A percentile compares a stretch with the other conserved stretches of the same genome.
Evolutionary conservation across 2,797 vertebrate genomes (phyloP).

Genomic region (Thripadectes ignobilis): DNA sequence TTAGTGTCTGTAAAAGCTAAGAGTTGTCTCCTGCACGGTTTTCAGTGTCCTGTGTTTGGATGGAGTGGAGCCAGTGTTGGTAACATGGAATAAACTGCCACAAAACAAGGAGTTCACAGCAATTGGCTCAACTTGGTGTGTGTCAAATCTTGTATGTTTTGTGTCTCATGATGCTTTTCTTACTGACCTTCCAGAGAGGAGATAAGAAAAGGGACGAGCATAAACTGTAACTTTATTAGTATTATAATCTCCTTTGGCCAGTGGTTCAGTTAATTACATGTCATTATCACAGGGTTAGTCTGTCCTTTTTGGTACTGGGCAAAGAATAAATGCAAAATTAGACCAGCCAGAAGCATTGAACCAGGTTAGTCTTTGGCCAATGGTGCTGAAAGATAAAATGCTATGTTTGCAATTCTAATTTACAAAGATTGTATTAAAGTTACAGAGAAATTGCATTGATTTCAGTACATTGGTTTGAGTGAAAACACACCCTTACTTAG

Average conservation of each 20-base stretch:
- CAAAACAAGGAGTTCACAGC: neutral
- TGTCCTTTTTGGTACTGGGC: neutral
- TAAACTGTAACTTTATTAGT: neutral
- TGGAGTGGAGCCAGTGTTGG: neutral
- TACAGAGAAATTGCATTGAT: neutral
- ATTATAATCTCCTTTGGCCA: neutral
- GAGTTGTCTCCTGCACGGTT: neutral
- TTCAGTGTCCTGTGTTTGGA: neutral
- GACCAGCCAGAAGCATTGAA: neutral
- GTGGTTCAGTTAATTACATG: neutral
- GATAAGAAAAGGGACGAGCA: neutral
- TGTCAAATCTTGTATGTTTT: neutral
- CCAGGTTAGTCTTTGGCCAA: neutral
- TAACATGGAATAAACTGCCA: accelerated
- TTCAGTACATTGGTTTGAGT: neutral
- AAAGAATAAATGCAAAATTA: neutral
- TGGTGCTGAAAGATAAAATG: neutral
- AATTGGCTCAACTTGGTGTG: neutral
- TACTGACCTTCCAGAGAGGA: neutral
- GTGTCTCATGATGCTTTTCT: neutral
- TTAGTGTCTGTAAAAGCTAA: neutral
- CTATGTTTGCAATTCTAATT: neutral
- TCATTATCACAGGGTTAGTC: neutral
- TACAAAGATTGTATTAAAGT: neutral
- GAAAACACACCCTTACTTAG: neutral